These are phyloP conservation scores for Drosophila quasianomalipes DNA, from an alignment of 2,888 invertebrate genomes.

Conservation along the genomic window DNA sequence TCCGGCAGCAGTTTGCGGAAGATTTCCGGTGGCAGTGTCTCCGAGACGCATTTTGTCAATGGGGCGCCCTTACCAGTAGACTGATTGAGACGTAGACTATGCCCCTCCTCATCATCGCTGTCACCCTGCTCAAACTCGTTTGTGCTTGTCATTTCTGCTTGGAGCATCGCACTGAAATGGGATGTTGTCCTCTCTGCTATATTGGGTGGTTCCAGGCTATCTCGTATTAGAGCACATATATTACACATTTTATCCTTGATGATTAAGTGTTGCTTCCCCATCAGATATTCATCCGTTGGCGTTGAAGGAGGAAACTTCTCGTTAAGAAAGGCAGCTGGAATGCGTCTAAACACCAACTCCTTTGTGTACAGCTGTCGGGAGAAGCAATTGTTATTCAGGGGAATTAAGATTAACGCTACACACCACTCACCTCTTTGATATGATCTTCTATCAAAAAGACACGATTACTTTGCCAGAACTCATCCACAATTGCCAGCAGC, in stretches of 20 bases:
- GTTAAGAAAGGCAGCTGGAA: conserved; percentile 69
- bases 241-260: conserved; percentile 68
- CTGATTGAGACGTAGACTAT: background rate
- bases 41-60: background rate
- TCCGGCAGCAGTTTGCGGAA: conserved; percentile 74
- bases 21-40: conserved; percentile 40
- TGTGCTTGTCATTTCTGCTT: background rate
- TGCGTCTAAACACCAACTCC: conserved; percentile 57
- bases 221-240: conserved; percentile 47
- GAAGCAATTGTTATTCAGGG: too few relatives aligned
- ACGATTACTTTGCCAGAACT: conserved; percentile 67
- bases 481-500: conserved; percentile 37
- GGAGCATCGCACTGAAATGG: background rate
- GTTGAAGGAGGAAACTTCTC: conserved; percentile 80
- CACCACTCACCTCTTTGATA: conserved; percentile 58
- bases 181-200: background rate
- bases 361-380: conserved; percentile 66
- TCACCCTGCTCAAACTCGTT: conserved; percentile 1
- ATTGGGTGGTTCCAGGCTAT: background rate
- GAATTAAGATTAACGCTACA: too few relatives aligned
- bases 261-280: conserved; percentile 77
- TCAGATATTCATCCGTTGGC: conserved; percentile 71
- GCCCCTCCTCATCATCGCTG: conserved; percentile 15
- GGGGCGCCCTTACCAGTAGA: background rate
- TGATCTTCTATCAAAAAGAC: conserved; percentile 78